These are phyloP conservation scores for Otis tarda DNA, from an alignment of 2,113 vertebrate genomes.

Conservation along the genomic window DNA sequence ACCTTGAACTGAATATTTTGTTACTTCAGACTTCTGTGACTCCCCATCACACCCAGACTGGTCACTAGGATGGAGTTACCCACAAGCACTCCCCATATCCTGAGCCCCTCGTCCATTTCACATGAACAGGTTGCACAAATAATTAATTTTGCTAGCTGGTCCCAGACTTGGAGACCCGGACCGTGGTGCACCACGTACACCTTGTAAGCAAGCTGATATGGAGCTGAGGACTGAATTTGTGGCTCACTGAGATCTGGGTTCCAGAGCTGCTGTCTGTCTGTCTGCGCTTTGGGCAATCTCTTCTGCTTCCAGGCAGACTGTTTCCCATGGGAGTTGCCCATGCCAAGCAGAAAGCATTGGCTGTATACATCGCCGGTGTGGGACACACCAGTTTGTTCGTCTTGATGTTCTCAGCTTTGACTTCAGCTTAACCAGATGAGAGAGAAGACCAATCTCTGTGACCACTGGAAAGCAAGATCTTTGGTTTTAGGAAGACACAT, in stretches of 20 bases:
- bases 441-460: not conserved
- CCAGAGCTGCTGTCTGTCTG: not conserved
- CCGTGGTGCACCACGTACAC: too few species aligned
- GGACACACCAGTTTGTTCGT: not conserved
- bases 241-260: not conserved
- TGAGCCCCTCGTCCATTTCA: not conserved
- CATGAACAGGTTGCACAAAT: not conserved
- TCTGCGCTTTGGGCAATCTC: not conserved
- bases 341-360: not conserved
- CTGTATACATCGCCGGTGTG: not conserved
- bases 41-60: not conserved
- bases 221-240: not conserved
- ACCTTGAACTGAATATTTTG: not conserved
- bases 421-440: not conserved
- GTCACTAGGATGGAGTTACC: not conserved
- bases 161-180: rapidly evolving
- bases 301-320: not conserved
- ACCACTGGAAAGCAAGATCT: not conserved
- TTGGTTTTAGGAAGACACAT: not conserved
- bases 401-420: not conserved
- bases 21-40: not conserved
- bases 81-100: not conserved
- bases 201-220: not conserved
- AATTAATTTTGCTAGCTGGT: not conserved
- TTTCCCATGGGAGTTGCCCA: not conserved